Evolutionary conservation across 2,888 invertebrate genomes (phyloP).

Genomic region (Nemoura dubitans): DNA sequence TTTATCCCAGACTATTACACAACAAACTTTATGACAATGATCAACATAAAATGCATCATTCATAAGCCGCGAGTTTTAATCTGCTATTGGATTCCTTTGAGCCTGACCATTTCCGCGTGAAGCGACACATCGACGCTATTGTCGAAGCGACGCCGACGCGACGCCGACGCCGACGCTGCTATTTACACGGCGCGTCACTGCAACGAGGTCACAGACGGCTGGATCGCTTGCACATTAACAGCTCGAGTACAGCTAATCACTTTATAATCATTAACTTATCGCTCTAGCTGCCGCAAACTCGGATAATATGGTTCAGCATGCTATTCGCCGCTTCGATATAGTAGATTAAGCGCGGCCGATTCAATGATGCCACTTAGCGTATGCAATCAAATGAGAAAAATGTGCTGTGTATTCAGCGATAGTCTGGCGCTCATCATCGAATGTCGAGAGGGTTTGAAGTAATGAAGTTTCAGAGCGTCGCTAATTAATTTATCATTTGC

Average conservation of each 20-base stretch:
- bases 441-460: background rate
- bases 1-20: too few species aligned
- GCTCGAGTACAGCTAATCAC: background rate
- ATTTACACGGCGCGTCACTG: background rate
- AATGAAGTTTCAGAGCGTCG: background rate
- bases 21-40: background rate
- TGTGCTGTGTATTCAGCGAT: background rate
- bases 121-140: background rate
- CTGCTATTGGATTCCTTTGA: background rate
- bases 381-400: background rate
- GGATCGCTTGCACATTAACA: background rate
- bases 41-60: background rate
- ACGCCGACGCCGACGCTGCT: background rate
- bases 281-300: background rate
- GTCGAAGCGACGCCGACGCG: background rate
- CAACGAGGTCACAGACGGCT: background rate
- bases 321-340: background rate
- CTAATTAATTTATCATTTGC: background rate
- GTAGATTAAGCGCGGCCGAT: background rate
- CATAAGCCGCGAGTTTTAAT: background rate
- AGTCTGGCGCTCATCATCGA: background rate
- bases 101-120: background rate
- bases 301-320: background rate
- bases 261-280: constrained; percentile 7
- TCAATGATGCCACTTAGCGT: background rate